Evolutionary conservation across 2,113 vertebrate genomes (phyloP), one percentile per base, ranked within the genome.

Genomic region (Glaucidium brasilianum): DNA sequence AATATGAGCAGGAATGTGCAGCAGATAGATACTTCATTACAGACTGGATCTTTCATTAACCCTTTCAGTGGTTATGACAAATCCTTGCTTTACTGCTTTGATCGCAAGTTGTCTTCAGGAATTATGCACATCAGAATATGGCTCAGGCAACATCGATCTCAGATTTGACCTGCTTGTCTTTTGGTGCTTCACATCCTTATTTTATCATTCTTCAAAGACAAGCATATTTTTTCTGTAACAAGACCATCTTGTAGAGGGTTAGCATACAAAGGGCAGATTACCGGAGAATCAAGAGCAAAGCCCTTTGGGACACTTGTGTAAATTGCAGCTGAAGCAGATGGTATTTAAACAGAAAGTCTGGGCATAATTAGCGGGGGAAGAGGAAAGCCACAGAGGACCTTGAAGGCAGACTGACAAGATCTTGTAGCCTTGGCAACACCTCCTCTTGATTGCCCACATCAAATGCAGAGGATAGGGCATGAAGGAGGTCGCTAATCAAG

Each of bases 311-410:
- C 78, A 82, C 94, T 92, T 96, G 88, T 92, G 88, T 84, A 96
- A 97, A 97, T 91, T 96, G 83, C 95, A 96, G 80, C 71, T 84
- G 84, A 95, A 95, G 77, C 75, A 97, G 93, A 95, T 97, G 96
- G 87, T 96, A 96, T 97, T 97, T 97, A 96, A 95, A 94, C 60
- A 94, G 87, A 96, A 88, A 12, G 47, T 83, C 75, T 78, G 60
- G 82, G 92, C 59, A 92, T 72, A 88, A 88, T 86, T 90, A 80
- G 15, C 15, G 43, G 55, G 37, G 35, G 43, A 78, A 74, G 59
- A 91, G 29, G 25, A 73, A 95, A 94, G 74, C 66, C 90, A 67
- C 94, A 92, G 96, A 94, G 81, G 96, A 93, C 63, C 41, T 85
- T 74, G 49, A 83, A 90, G 29, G 71, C 75, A 94, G 93, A 82